phyloP scores from a whole-genome alignment of 1,140 invertebrate species.

The Helicoverpa armigera region DNA sequence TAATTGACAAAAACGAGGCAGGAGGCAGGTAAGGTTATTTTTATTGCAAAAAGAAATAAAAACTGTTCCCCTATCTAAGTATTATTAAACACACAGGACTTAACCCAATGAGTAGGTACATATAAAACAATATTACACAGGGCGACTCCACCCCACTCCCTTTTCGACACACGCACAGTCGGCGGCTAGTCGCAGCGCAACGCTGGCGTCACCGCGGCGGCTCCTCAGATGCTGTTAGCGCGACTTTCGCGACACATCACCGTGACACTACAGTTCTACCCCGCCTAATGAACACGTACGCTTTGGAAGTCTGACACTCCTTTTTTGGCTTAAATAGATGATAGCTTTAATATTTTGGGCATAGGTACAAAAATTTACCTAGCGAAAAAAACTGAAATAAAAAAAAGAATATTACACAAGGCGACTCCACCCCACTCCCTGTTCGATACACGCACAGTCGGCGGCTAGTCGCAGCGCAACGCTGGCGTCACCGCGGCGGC shows the following conservation, averaged over 20 bases:
- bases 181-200: constrained; percentile 1
- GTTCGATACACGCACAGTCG: not conserved
- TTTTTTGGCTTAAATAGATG: not conserved
- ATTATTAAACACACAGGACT: too few species aligned
- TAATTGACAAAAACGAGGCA: too few species aligned
- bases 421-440: not conserved
- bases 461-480: constrained; percentile 5
- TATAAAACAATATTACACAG: too few species aligned
- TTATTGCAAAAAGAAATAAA: too few species aligned
- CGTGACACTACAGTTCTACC: constrained; percentile 44
- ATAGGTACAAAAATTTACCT: too few species aligned
- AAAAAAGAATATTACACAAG: not conserved
- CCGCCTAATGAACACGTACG: constrained; percentile 30
- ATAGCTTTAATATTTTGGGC: too few species aligned
- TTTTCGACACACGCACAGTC: not conserved
- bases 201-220: constrained; percentile 50
- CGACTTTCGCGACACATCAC: constrained; percentile 54
- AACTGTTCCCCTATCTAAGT: too few species aligned
- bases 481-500: constrained; percentile 50
- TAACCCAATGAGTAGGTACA: too few species aligned
- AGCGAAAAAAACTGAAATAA: too few species aligned
- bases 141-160: not conserved
- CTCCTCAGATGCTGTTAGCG: constrained; percentile 52
- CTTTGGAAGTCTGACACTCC: not conserved
- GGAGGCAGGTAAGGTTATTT: too few species aligned